Conservation (phyloP, 2,113 vertebrate species). For the Piliocolobus tephrosceles region DNA sequence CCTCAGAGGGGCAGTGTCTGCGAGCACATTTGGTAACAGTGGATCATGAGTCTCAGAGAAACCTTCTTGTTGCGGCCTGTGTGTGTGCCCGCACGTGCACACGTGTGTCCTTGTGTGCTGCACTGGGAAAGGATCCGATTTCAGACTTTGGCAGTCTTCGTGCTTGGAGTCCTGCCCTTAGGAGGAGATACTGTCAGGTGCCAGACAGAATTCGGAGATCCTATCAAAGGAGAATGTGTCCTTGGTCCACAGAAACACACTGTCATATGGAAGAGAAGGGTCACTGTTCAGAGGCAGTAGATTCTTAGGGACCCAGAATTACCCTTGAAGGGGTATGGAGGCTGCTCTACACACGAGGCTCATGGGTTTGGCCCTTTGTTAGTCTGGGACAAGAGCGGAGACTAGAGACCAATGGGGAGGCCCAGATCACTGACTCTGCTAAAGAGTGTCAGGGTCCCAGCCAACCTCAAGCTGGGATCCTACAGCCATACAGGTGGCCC, state of each 20-base stretch:
- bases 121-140: not conserved
- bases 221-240: not conserved
- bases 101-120: not conserved
- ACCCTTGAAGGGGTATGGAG: not conserved
- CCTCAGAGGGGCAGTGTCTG: not conserved
- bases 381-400: not conserved
- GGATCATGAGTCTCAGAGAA: not conserved
- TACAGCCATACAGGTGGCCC: not conserved
- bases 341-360: not conserved
- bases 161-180: not conserved
- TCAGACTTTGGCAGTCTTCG: constrained; percentile 10
- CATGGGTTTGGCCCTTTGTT: not conserved
- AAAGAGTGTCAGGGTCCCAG: not conserved
- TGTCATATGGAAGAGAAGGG: not conserved
- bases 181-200: not conserved
- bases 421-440: not conserved
- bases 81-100: not conserved
- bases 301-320: not conserved
- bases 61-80: not conserved
- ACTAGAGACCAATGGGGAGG: not conserved
- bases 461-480: not conserved
- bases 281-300: not conserved
- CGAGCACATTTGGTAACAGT: no score
- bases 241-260: not conserved
- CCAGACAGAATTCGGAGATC: not conserved